phyloP scores from a whole-genome alignment of 1,140 invertebrate genomes.

The Proales similis region DNA sequence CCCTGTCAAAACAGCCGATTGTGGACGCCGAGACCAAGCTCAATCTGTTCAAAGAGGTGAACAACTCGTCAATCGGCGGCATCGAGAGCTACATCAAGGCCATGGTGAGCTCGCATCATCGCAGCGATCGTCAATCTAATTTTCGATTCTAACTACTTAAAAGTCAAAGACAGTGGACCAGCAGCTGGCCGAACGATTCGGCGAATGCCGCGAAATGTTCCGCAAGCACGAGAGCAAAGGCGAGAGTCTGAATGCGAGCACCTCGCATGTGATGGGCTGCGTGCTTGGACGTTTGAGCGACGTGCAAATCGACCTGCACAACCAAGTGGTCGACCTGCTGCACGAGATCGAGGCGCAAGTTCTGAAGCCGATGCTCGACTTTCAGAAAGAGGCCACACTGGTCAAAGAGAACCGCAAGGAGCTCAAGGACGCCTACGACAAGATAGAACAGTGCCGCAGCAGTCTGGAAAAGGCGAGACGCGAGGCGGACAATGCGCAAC shows the following conservation, averaged over 20 bases:
- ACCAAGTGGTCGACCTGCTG: slow-evolving; percentile 7
- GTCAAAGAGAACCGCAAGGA: slow-evolving; percentile 23
- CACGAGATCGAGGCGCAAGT: slow-evolving; percentile 5
- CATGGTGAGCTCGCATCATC: no score
- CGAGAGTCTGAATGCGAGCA: slow-evolving; percentile 7
- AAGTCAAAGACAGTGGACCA: slow-evolving; percentile 13
- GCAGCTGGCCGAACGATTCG: slow-evolving; percentile 19
- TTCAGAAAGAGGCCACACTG: slow-evolving; percentile 19
- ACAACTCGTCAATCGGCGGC: background rate
- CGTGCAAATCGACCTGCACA: background rate
- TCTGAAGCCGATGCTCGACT: slow-evolving; percentile 11
- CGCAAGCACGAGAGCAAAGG: slow-evolving; percentile 21
- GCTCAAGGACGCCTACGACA: slow-evolving; percentile 24
- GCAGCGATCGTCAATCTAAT: background rate
- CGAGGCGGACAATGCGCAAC: slow-evolving; percentile 7
- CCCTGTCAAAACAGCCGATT: slow-evolving; percentile 32
- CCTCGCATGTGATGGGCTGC: background rate
- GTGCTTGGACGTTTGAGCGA: slow-evolving; percentile 19
- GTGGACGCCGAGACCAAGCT: slow-evolving; percentile 22
- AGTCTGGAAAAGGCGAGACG: slow-evolving; percentile 33
- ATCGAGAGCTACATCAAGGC: slow-evolving; percentile 20
- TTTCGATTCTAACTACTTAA: slow-evolving; percentile 4
- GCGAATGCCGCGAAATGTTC: slow-evolving; percentile 27
- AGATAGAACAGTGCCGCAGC: slow-evolving; percentile 14
- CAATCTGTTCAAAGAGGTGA: slow-evolving; percentile 28